Evolutionary conservation across 2,888 invertebrate species (phyloP), one percentile per base, ranked within the genome.

Genomic region (Suillia variegata): DNA sequence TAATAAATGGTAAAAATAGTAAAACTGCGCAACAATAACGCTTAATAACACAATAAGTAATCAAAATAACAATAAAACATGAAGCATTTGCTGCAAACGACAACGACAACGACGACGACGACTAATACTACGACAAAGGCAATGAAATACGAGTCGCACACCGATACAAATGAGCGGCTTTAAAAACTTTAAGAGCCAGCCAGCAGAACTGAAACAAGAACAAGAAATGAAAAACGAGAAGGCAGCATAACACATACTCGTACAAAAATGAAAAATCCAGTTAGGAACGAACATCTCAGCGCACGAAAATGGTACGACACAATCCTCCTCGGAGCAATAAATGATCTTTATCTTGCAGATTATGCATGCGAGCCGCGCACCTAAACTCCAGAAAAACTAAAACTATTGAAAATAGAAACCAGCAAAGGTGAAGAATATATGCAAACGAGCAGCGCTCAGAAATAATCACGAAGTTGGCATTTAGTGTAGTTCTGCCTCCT

Each of bases 11-110:
- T n/a, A 5, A 13, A 18, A 47, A 5, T 51, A 51, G 51, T 51
- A 31, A 53, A 53, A 18, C 12, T 21, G 38, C 22, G 59, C 61
- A 69, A 73, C 73, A 73, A 75, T 75, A 71, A 71, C 64, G 74
- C 72, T 74, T 75, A 72, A 75, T 67, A 75, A 70, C 67, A 76
- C 75, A 76, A 74, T 74, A 76, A 75, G 77, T 70, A 74, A 75
- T 74, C 74, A 74, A 75, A 74, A 74, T 76, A 75, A 76, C 77
- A 76, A 74, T 74, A 76, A 74, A 76, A 75, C 76, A 75, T 70
- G 73, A 73, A 69, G 70, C 77, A 72, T 71, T 71, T 72, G 72
- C 69, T 66, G 63, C 70, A 74, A 75, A 73, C 66, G 71, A 71
- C 67, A 67, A 50, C 45, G 54, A 38, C 47, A 48, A 54, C 33